phyloP scores from a whole-genome alignment of 2,888 invertebrate genomes.

The Arge pagana region DNA sequence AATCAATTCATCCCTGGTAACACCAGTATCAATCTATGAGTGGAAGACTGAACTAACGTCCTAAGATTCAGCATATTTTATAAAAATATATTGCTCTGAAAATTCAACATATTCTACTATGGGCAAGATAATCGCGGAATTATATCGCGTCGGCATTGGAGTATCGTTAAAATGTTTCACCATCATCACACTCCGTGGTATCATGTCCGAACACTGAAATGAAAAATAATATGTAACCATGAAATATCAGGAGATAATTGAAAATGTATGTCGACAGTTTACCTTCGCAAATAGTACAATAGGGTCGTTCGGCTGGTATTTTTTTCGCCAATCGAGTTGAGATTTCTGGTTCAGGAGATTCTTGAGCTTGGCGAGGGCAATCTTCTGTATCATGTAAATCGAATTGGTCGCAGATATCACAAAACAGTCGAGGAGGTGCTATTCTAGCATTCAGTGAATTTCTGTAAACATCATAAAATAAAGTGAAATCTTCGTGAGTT shows the following conservation, averaged over 20 bases:
- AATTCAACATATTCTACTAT: slow-evolving; percentile 25
- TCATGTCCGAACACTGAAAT: slow-evolving; percentile 88
- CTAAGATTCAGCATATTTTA: slow-evolving; percentile 29
- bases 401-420: slow-evolving; percentile 97
- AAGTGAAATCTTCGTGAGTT: background rate
- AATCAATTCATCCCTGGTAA: slow-evolving; percentile 22
- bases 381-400: slow-evolving; percentile 98
- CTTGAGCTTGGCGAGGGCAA: slow-evolving; percentile 82
- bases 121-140: slow-evolving; percentile 22
- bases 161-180: slow-evolving; percentile 73
- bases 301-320: slow-evolving; percentile 66
- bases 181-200: slow-evolving; percentile 84
- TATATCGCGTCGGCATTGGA: background rate
- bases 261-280: slow-evolving; percentile 31
- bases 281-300: slow-evolving; percentile 95
- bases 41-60: slow-evolving; percentile 28
- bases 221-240: background rate
- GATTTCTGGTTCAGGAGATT: slow-evolving; percentile 62
- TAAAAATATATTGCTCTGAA: slow-evolving; percentile 42
- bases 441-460: slow-evolving; percentile 52
- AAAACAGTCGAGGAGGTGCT: slow-evolving; percentile 82
- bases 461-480: slow-evolving; percentile 33
- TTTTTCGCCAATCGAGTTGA: slow-evolving; percentile 52
- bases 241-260: slow-evolving; percentile 15
- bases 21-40: background rate